Percentiles rank a stretch among this genome's conserved stretches.
phyloP scores from a whole-genome alignment of 1,140 invertebrate species.

The Stratiolaelaps scimitus region DNA sequence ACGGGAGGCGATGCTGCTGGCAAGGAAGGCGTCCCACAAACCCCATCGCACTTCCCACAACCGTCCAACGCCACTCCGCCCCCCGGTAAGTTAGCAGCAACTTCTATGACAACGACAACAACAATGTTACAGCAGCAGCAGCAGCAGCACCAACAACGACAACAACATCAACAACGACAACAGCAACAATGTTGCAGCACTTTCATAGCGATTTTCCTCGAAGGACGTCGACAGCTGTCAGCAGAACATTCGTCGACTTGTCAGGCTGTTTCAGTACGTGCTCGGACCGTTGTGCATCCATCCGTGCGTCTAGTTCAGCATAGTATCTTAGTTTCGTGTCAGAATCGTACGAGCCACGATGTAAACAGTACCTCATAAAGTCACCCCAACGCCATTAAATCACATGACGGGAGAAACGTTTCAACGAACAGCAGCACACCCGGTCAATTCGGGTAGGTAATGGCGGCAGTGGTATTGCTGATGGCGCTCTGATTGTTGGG shows the following conservation, averaged over 20 bases:
- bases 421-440: no score
- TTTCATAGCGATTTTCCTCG: neutral
- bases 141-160: no score
- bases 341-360: no score
- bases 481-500: no score
- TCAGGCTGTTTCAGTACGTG: neutral
- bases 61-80: conserved; percentile 24
- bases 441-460: no score
- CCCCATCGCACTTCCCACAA: conserved; percentile 20
- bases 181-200: neutral
- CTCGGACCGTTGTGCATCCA: neutral
- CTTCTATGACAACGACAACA: neutral
- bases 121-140: neutral
- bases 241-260: neutral
- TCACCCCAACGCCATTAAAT: no score
- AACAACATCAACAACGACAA: no score
- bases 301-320: neutral
- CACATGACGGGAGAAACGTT: no score
- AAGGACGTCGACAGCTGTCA: neutral
- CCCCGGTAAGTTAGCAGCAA: neutral
- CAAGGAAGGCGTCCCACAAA: conserved; percentile 9
- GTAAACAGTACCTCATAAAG: no score
- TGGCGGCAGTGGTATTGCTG: no score
- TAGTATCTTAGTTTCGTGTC: no score
- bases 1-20: neutral